Base-by-base conservation (phyloP, 2,888 invertebrate species). In the Torymus aiolomorphi region DNA sequence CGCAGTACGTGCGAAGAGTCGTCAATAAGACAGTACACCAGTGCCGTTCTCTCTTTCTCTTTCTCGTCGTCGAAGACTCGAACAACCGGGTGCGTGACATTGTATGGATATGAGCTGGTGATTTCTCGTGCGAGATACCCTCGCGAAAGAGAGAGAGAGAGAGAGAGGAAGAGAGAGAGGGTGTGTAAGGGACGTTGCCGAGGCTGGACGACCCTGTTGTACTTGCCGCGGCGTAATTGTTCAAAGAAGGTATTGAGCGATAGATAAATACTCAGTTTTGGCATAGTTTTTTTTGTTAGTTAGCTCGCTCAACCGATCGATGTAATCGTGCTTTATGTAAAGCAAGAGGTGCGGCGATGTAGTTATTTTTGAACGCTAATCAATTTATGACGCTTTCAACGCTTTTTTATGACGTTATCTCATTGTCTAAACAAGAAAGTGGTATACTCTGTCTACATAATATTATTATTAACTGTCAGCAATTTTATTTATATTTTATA, bases 81-180 rank as follows among this genome's bases (percentile, higher is more conserved):
- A 20, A 75, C 78, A 57, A 78, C 80, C 83, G 82, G 83, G 87
- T 88, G 88, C 89, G 88, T 89, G 89, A 89, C 89, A 88, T 89
- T 89, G 88, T 89, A 89, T 90, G 89, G 89, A 89, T 89, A 90
- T 90, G 87, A 89, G 89, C 52, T 59, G 83, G 84, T 84, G 88
- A 88, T 89, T 86, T 87, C 84, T 83, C 85, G 85, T 83, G 74
- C 83, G 86, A 89, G 88, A 87, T 82, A 77, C 49, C 31, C 63
- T 14, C 63, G n/a, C 13, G 42, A 31, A 24, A 24, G 10, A 63
- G 42, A 13, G 62, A 24, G 62, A 62, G 62, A 62, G 62, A 20
- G n/a, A n/a, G n/a, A n/a, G n/a, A n/a, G n/a, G n/a, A n/a, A n/a
- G n/a, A n/a, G n/a, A n/a, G n/a, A n/a, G n/a, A n/a, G n/a, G n/a